Base-by-base conservation (phyloP, 2,888 invertebrate species). In the Pedicia rivosa region DNA sequence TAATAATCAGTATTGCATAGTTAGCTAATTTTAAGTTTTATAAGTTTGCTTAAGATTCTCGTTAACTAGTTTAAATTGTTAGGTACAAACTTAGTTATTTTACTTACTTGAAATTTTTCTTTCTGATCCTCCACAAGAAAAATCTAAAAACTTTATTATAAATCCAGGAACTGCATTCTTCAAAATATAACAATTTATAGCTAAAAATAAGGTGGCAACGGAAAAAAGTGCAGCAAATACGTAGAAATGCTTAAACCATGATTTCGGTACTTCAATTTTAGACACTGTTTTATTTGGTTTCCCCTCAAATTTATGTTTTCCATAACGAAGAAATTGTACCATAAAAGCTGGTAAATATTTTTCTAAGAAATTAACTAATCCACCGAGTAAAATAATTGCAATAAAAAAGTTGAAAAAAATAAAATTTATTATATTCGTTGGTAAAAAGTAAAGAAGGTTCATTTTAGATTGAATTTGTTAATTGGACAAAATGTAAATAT, bases 211-310 rank as follows among this genome's bases (percentile, higher is more conserved):
- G 13, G 65, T 56, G 2, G 56, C 38, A n/a, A 55, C 52, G 36
- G 74, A 70, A 47, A 72, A 64, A 17, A 73, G 44, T 2, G 72
- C 62, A 0, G 83, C 75, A 50, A 78, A 75, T 5, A 74, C 52
- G 54, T 88, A 88, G 52, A 86, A 87, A 59, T 88, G 87, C 47
- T 64, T 67, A 50, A 84, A 88, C 67, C 76, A 81, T 31, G 76
- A 66, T 58, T 86, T 87, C 0, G 84, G 84, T 30, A 84, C 65
- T 56, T 83, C 78, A 13, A 73, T 17, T 15, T 54, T 48, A 27
- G 49, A 54, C 2, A 68, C 46, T 2, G 64, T 28, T 1, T 48
- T 45, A 46, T 59, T 52, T n/a, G 44, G 43, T 39, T 58, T 48
- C 1, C 39, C 35, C 25, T 68, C 69, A 48, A 67, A 68, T 1